Evolutionary conservation across 2,113 vertebrate species (phyloP).

Genomic region (Chunga burmeisteri): DNA sequence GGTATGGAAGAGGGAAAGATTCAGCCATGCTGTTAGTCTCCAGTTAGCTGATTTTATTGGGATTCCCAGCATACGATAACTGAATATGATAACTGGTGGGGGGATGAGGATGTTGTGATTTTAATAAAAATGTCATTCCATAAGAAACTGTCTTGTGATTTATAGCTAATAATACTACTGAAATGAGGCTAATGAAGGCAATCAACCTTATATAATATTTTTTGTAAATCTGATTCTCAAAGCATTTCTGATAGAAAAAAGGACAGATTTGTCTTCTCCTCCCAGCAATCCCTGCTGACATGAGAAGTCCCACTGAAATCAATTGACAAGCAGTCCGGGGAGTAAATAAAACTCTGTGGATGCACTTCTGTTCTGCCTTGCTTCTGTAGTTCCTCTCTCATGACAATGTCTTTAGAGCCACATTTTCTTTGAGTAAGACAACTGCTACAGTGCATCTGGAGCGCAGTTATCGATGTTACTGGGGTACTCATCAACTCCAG

Average conservation of each 20-base stretch:
- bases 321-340: not conserved
- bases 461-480: not conserved
- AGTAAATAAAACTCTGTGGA: not conserved
- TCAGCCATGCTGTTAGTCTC: not conserved
- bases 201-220: not conserved
- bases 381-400: not conserved
- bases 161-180: conserved; percentile 45
- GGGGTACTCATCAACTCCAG: not conserved
- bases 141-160: conserved; percentile 33
- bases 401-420: not conserved
- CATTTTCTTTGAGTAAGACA: not conserved
- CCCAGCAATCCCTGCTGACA: not conserved
- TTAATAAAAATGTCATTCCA: conserved; percentile 24
- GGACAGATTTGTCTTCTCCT: not conserved
- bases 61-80: not conserved
- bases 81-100: not conserved
- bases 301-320: not conserved
- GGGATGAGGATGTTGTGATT: not conserved
- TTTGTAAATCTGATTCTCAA: conserved; percentile 11
- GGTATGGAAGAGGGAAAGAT: not conserved
- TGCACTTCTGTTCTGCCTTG: not conserved
- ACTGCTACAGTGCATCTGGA: not conserved
- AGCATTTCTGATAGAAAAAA: conserved; percentile 18
- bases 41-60: not conserved
- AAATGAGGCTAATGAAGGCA: conserved; percentile 48